phyloP scores from a whole-genome alignment of 2,113 vertebrate species.

The Limanda limanda region DNA sequence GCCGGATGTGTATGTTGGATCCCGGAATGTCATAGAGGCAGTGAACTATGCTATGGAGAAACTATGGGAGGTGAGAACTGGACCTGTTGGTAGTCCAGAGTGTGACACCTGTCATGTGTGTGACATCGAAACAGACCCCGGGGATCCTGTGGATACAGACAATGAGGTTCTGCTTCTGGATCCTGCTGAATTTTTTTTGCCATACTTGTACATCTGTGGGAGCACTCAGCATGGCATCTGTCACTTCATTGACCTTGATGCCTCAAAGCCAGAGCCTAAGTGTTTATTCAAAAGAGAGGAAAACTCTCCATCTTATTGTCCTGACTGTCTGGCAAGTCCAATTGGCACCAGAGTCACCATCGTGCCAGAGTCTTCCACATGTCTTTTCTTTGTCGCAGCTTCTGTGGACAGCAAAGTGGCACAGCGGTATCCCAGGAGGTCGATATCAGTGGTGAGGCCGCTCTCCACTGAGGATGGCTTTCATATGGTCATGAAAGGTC shows the following conservation, averaged over 20 bases:
- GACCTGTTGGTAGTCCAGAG: conserved; percentile 83
- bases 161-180: conserved; percentile 88
- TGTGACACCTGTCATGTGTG: conserved; percentile 86
- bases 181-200: conserved; percentile 20
- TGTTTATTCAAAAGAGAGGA: conserved; percentile 82
- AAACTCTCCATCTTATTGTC: conserved; percentile 80
- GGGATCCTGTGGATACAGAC: conserved; percentile 81
- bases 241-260: conserved; percentile 74
- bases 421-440: conserved; percentile 82
- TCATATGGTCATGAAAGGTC: conserved; percentile 49
- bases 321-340: conserved; percentile 91
- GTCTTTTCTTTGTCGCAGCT: conserved; percentile 87
- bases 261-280: neutral
- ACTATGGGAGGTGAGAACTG: conserved; percentile 83
- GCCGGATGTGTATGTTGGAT: conserved; percentile 84
- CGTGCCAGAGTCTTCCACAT: conserved; percentile 71
- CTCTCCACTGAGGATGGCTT: conserved; percentile 89
- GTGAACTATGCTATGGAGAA: conserved; percentile 64
- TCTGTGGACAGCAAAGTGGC: conserved; percentile 82
- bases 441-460: conserved; percentile 87
- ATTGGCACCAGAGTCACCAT: conserved; percentile 87
- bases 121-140: conserved; percentile 37
- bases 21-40: conserved; percentile 87
- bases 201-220: conserved; percentile 88
- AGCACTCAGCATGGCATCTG: conserved; percentile 87